Base-by-base conservation (phyloP, 2,113 vertebrate genomes). In the Chlorodrepanis virens region DNA sequence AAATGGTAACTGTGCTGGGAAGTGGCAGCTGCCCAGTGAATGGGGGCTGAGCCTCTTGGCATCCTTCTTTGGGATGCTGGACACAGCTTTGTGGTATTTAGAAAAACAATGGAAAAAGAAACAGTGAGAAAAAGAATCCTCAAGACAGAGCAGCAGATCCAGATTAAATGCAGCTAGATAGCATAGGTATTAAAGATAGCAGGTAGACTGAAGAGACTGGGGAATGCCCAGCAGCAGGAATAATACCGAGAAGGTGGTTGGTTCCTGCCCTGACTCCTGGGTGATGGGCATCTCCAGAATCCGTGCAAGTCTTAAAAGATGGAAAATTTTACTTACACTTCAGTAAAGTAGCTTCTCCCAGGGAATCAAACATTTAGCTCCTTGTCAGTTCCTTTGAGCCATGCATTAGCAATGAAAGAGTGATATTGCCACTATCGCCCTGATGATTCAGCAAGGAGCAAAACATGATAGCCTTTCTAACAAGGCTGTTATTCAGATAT, bases 361-460 rank as follows among this genome's bases (percentile, higher is more conserved):
- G 68, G 33, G 59, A 93, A 72, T 91, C 78, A 85, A 78, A 78
- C 83, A 60, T 33, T 63, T 71, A 70, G 63, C 18, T 94, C 78
- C 84, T 80, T 96, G 87, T 94, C 78, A 93, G 33, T 74, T 64
- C 45, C 49, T 92, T 87, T 83, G 83, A 95, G 72, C 69, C 69
- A 45, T 82, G 49, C 56, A 56, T 86, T 68, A 95, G 44, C 72
- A 71, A 65, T 64, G 68, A 80, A 89, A 90, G 59, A 95, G 17
- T 85, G 80, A 78, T 92, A 90, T 24, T 96, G 64, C 60, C 47
- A 16, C 83, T 81, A 3, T 57, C 4, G 0, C 92, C 83, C 76
- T 94, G 96, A 96, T 95, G 96, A 96, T 93, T 96, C 96, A 97
- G 96, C 96, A 96, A 93, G 72, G 68, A 94, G 85, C 56, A 75